A percentile compares a stretch with the other conserved stretches of the same genome.
phyloP scores from a whole-genome alignment of 2,888 invertebrate genomes.

The Mimumesa dahlbomi region DNA sequence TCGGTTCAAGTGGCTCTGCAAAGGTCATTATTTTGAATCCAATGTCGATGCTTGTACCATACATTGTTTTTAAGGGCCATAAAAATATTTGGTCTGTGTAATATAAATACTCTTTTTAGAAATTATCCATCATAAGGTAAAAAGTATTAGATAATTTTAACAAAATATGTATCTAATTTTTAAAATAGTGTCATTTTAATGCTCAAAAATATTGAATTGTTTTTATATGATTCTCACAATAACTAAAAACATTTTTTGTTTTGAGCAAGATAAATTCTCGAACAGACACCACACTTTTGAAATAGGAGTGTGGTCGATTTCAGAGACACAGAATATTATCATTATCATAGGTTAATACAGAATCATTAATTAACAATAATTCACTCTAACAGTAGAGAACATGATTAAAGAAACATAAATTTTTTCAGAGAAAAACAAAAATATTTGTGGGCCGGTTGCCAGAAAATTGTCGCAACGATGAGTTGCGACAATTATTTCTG shows the following conservation, averaged over 20 bases:
- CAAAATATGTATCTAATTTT: not conserved
- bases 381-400: not conserved
- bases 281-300: slow-evolving; percentile 76
- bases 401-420: slow-evolving; percentile 18
- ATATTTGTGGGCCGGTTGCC: slow-evolving; percentile 97
- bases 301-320: slow-evolving; percentile 71
- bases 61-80: too few relatives aligned
- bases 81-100: too few relatives aligned
- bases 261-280: slow-evolving; percentile 74
- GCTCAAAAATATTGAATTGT: slow-evolving; percentile 61
- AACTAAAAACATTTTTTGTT: slow-evolving; percentile 28
- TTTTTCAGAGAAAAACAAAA: slow-evolving; percentile 86
- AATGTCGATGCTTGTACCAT: too few relatives aligned
- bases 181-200: not conserved
- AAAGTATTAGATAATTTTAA: too few relatives aligned
- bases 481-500: slow-evolving; percentile 90
- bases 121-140: too few relatives aligned
- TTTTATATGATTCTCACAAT: slow-evolving; percentile 41
- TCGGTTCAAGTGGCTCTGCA: too few relatives aligned
- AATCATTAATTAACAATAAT: not conserved
- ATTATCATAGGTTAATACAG: slow-evolving; percentile 7
- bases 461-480: slow-evolving; percentile 90
- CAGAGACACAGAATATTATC: slow-evolving; percentile 68
- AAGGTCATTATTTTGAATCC: too few relatives aligned
- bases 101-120: too few relatives aligned